Evolutionary conservation across 2,888 invertebrate species (phyloP).

Genomic region (Labia minor): DNA sequence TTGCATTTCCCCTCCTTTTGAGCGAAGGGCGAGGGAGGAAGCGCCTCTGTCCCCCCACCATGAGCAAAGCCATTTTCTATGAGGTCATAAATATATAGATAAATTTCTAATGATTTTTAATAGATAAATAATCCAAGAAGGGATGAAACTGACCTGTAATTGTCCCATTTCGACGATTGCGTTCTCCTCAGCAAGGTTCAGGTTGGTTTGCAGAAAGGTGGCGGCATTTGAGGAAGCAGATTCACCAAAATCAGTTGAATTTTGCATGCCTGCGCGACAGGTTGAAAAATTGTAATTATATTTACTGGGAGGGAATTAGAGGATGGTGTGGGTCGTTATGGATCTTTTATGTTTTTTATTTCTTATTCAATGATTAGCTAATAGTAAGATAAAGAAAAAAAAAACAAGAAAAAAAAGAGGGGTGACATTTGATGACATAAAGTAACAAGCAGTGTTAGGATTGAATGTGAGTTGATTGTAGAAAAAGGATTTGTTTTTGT

Average conservation of each 20-base stretch:
- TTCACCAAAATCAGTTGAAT: background rate
- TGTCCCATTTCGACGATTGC: background rate
- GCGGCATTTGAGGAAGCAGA: background rate
- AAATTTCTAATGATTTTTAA: background rate
- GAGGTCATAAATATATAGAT: background rate
- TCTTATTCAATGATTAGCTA: too few relatives aligned
- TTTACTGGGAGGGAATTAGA: too few relatives aligned
- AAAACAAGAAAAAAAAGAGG: too few relatives aligned
- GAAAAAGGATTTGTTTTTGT: too few relatives aligned
- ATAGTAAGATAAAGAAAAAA: too few relatives aligned
- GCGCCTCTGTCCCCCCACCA: conserved; percentile 2
- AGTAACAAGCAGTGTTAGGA: too few relatives aligned
- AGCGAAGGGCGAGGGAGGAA: background rate
- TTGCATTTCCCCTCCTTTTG: background rate
- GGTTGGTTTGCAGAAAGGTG: background rate
- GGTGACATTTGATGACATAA: too few relatives aligned
- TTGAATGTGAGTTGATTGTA: too few relatives aligned
- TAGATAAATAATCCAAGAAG: background rate
- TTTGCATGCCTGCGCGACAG: background rate
- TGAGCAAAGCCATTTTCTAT: background rate
- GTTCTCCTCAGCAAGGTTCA: background rate
- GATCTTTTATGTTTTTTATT: too few relatives aligned
- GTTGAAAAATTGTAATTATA: too few relatives aligned
- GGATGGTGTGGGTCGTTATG: too few relatives aligned
- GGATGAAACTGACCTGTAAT: background rate